Evolutionary conservation across 1,140 invertebrate species (phyloP), one percentile per base, ranked within the genome.

Genomic region (Drosophila ohnishii): DNA sequence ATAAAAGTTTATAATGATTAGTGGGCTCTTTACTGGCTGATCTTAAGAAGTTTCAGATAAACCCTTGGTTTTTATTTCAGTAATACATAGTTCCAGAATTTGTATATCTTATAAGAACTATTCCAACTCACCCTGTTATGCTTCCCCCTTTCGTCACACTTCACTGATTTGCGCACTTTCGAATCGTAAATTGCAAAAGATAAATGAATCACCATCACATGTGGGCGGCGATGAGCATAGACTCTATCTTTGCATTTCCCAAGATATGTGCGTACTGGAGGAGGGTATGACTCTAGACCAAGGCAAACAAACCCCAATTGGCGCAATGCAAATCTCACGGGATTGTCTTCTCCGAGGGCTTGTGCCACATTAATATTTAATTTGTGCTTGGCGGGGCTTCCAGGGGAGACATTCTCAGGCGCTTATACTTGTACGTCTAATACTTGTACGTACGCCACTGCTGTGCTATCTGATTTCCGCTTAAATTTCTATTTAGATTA

Each of bases 381-480:
- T 28, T 25, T 51, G 30, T 34, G 34, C 30, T 32, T 30, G n/a
- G 8, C 3, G 11, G 22, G 32, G 28, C 60, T 40, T 30, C 10
- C 40, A 19, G 10, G 3, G 37, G 22, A 6, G 16, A 44, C 44
- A 28, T 28, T 5, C 25, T 28, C 25, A 0, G 5, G 25, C 25
- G 25, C 25, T 28, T 28, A 6, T 25, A 1, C 14, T n/a, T 2
- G 14, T 11, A 16, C 16, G 11, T 10, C 3, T 32, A 11, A 16
- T 32, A 30, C 6, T 13, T 35, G 50, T 37, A 55, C 34, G 51
- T 22, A 53, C 51, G 32, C 16, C 32, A 28, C 25, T 35, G n/a
- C 25, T 28, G n/a, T 40, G 65, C 67, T 57, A 69, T 71, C 64
- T 40, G 51, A 57, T 71, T 71, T 71, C 64, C 67, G 64, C n/a